Base-by-base conservation (phyloP, 2,113 vertebrate genomes). In the Halichoeres trimaculatus region DNA sequence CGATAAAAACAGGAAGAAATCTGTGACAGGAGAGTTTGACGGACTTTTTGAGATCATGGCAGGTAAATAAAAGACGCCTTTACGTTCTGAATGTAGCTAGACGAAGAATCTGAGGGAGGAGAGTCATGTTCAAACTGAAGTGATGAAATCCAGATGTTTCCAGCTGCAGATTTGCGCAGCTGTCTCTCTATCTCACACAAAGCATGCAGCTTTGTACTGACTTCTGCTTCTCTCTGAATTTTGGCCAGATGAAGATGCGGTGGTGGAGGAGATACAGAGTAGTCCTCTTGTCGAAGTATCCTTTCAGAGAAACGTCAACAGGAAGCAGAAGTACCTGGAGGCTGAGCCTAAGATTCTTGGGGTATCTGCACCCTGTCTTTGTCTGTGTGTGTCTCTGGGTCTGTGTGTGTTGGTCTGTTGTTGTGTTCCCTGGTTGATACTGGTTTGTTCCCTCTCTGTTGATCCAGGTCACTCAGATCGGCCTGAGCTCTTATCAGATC, bases 331-430 rank as follows among this genome's bases (percentile, higher is more conserved):
- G 64, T 94, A 84, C 67, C 81, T 93, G 76, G 93, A 94, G 79
- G 84, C 81, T 24, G 92, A 94, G 23, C 93, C 94, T 24, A 93
- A 92, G 85, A 85, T 88, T 68, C 89, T 94, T 8, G 93, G 93
- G 90, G 93, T 94, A 73, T 30, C 30, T 30, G 6, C 30, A 30
- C 30, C 6, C 30, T 30, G 3, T 30, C 30, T 30, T 6, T 30
- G 3, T 30, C 30, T 30, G 3, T 30, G 3, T 30, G 3, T 30
- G 30, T 30, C 30, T 30, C 3, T 6, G 6, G 3, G 30, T 30
- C 6, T 30, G 6, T 30, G 30, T 30, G 30, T 30, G 30, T 30
- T 30, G 3, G 6, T 3, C 6, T 3, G 30, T 30, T 56, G 47
- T 62, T 41, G n/a, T n/a, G n/a, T n/a, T n/a, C n/a, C n/a, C n/a